phyloP scores from a whole-genome alignment of 2,797 vertebrate genomes.

The Acanthopagrus latus region DNA sequence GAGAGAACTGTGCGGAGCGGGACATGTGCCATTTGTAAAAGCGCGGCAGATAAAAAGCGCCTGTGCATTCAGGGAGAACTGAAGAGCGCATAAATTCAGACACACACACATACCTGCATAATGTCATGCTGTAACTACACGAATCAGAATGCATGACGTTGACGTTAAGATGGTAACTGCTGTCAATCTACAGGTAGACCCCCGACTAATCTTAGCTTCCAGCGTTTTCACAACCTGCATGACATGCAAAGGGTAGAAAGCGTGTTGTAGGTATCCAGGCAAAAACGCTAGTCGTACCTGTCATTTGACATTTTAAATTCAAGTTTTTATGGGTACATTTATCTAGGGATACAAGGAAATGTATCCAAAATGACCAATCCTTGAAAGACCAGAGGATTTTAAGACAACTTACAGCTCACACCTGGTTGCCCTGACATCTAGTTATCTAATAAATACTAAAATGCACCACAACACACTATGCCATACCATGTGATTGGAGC shows the following conservation, averaged over 20 bases:
- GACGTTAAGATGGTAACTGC: background rate
- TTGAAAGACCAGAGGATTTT: background rate
- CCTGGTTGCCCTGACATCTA: background rate
- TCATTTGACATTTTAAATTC: background rate
- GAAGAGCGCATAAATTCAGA: conserved; percentile 4
- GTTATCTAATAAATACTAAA: background rate
- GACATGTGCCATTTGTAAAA: conserved; percentile 64
- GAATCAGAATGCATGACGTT: background rate
- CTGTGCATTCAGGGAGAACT: conserved; percentile 28
- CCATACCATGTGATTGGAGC: background rate
- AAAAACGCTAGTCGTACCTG: background rate
- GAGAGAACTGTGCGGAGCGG: conserved; percentile 16
- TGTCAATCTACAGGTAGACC: background rate
- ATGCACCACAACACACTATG: background rate
- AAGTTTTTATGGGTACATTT: background rate
- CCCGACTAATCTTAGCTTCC: background rate
- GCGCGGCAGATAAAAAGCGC: conserved; percentile 16
- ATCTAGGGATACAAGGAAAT: background rate
- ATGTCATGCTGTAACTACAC: background rate
- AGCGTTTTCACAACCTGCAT: background rate
- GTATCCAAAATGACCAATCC: background rate
- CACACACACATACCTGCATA: background rate
- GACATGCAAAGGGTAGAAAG: background rate
- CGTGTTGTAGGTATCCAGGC: background rate
- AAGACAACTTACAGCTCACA: background rate